Conservation (phyloP, 92 coral and sea anemone species). For the Zoanthus gigantus region DNA sequence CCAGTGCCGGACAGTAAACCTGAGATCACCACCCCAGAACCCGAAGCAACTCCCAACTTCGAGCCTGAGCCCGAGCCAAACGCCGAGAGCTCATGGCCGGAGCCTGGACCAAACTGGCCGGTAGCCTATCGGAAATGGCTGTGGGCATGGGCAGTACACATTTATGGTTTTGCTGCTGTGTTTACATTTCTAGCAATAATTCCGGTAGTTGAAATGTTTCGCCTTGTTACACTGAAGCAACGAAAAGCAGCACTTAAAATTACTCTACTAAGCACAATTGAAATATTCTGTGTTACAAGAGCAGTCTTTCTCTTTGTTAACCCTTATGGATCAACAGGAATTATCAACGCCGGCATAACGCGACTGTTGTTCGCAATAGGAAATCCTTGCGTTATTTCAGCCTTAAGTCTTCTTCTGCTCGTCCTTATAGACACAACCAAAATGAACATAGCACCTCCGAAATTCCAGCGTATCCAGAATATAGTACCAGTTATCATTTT, state of each 20-base stretch:
- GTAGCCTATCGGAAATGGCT: slow-evolving; percentile 79
- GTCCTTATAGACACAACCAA: slow-evolving; percentile 97
- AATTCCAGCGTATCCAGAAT: slow-evolving; percentile 80
- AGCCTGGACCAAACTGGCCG: slow-evolving; percentile 95
- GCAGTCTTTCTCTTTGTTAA: slow-evolving; percentile 72
- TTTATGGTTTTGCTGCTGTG: slow-evolving; percentile 77
- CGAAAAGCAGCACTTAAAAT: slow-evolving; percentile 76
- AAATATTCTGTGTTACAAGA: slow-evolving; percentile 76
- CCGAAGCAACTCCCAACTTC: slow-evolving; percentile 52
- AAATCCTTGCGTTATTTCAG: slow-evolving; percentile 89
- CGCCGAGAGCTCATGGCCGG: slow-evolving; percentile 86
- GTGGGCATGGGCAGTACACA: slow-evolving; percentile 93
- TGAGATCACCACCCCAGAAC: slow-evolving; percentile 35
- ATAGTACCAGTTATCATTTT: slow-evolving; percentile 75
- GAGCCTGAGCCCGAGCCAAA: slow-evolving; percentile 86
- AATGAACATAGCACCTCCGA: slow-evolving; percentile 94
- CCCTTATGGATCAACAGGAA: slow-evolving; percentile 84
- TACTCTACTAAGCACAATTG: slow-evolving; percentile 75
- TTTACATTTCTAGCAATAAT: slow-evolving; percentile 69
- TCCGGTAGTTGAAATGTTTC: slow-evolving; percentile 70
- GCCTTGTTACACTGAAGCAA: slow-evolving; percentile 57
- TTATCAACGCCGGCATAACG: slow-evolving; percentile 50
- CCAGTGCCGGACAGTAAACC: slow-evolving; percentile 35
- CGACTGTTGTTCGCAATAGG: slow-evolving; percentile 88
- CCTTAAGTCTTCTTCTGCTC: slow-evolving; percentile 83